Conservation (phyloP, 2,888 invertebrate species). For the Aleiodes alternator region DNA sequence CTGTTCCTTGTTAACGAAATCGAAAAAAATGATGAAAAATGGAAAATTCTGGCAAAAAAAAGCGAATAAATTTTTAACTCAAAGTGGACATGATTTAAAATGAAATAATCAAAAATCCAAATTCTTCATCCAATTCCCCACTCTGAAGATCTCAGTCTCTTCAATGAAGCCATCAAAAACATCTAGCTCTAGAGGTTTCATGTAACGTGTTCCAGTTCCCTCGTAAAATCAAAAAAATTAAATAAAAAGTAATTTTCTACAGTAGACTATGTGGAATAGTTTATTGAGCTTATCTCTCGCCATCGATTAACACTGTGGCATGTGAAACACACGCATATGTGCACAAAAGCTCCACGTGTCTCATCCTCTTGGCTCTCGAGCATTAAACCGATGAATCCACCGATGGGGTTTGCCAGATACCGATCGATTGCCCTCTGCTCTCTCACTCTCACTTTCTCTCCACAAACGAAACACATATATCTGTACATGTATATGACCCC, state of each 20-base stretch:
- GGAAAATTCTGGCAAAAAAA: too few relatives aligned
- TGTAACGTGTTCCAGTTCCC: neutral
- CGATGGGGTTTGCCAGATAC: conserved; percentile 38
- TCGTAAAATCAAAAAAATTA: conserved; percentile 3
- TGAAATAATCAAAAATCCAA: too few relatives aligned
- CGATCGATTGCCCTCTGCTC: conserved; percentile 40
- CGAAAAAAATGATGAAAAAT: too few relatives aligned
- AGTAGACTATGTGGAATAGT: conserved; percentile 34
- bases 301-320: conserved; percentile 56
- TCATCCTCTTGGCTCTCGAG: conserved; percentile 49
- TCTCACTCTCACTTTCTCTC: too few relatives aligned
- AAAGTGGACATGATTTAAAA: too few relatives aligned
- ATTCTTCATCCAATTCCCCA: too few relatives aligned
- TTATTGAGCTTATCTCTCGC: conserved; percentile 55
- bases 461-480: too few relatives aligned
- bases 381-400: conserved; percentile 65
- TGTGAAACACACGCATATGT: conserved; percentile 43
- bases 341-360: conserved; percentile 33
- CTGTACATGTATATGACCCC: conserved; percentile 11
- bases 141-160: too few relatives aligned
- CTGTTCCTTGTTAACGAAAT: too few relatives aligned
- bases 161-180: too few relatives aligned
- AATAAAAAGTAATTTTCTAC: conserved; percentile 24
- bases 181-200: too few relatives aligned
- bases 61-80: too few relatives aligned